Evolutionary conservation across 2,113 vertebrate species (phyloP).

Genomic region (Alligator mississippiensis): DNA sequence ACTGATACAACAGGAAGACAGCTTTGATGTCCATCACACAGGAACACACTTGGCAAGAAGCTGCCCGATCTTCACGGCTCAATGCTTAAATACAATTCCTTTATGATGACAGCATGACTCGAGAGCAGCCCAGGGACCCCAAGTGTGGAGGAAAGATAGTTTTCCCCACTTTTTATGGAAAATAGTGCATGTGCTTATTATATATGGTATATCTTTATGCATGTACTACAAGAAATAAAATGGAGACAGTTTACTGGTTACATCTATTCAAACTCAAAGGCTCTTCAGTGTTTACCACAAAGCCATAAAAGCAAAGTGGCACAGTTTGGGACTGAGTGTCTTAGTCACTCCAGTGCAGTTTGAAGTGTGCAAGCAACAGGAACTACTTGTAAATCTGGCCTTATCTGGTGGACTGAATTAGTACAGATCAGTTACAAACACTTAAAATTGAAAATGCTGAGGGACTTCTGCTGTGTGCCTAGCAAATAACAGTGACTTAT

Average conservation of each 20-base stretch:
- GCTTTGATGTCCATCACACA: background rate
- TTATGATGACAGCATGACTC: background rate
- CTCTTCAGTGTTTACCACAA: background rate
- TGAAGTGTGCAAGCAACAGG: background rate
- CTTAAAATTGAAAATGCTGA: fast-evolving
- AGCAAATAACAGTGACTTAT: fast-evolving
- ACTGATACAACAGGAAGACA: conserved; percentile 20
- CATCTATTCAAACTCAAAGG: fast-evolving
- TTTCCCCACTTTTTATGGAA: fast-evolving
- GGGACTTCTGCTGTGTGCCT: background rate
- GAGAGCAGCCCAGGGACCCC: background rate
- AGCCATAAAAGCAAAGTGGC: background rate
- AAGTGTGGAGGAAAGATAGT: fast-evolving
- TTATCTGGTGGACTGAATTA: background rate
- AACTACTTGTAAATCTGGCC: background rate
- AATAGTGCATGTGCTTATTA: fast-evolving
- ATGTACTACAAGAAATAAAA: fast-evolving
- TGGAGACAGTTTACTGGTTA: background rate
- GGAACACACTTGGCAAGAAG: background rate
- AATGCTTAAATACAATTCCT: background rate
- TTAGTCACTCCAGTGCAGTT: background rate
- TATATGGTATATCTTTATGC: fast-evolving
- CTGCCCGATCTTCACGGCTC: conserved; percentile 27
- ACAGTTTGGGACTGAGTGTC: background rate
- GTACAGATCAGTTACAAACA: background rate